Evolutionary conservation across 2,888 invertebrate genomes (phyloP), one percentile per base, ranked within the genome.

Genomic region (Ptilodon capucinus): DNA sequence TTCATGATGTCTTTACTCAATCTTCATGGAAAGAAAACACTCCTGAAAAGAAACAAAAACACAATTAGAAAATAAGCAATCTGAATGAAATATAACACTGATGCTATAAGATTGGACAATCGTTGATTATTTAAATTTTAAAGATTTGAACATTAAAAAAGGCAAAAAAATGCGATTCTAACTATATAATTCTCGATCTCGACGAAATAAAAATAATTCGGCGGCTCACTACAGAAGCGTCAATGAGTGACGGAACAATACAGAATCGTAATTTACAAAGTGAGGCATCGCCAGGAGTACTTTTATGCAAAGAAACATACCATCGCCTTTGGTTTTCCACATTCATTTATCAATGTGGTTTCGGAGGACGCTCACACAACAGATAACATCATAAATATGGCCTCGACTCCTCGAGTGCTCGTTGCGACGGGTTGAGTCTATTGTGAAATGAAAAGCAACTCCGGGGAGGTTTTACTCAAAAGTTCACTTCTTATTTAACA

Each of bases 331-430:
- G 73, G 71, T 81, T 83, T 82, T 77, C 73, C 76, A 76, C 72
- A 74, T 75, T 71, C 80, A 84, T 84, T 77, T 80, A 84, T 85
- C 80, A 85, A 87, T 88, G 85, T 81, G 83, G 77, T 86, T 85
- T 84, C 81, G 70, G 75, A 84, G 81, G 88, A 91, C 88, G 91
- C 90, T 91, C 86, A 88, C 82, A 89, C 82, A 74, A 84, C 82
- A 91, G 92, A 92, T 92, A 92, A 91, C 91, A 92, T 92, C 91
- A 89, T 93, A 93, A 93, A 93, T 93, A 93, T 93, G 93, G 93
- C 93, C 93, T 93, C 87, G 79, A 82, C 74, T 82, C 79, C 73
- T 85, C 77, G 85, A 86, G 84, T 81, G 79, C 80, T 90, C 81
- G 92, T 86, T 88, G 84, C 83, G 86, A 91, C 84, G 86, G 85